Base-by-base conservation (phyloP, 2,888 invertebrate species). In the Xiphydria camelus region DNA sequence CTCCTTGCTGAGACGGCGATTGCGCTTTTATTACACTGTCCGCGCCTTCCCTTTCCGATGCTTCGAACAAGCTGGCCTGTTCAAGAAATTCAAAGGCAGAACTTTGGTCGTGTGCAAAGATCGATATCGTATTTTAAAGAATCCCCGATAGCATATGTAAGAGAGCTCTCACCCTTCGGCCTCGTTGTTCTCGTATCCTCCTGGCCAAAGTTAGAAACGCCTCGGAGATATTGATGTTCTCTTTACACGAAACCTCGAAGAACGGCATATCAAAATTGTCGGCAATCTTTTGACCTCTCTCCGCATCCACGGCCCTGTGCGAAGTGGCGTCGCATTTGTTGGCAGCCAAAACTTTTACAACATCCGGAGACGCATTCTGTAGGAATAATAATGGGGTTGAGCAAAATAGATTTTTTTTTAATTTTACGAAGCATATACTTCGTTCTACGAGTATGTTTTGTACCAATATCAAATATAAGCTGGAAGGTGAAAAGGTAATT, bases 191-290 rank as follows among this genome's bases (percentile, higher is more conserved):
- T 47, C 90, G 81, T 76, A 91, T 91, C 79, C 86, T 86, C 71
- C 90, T 82, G 51, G 91, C 90, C 69, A 91, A 77, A 34, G 88
- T 86, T 54, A 91, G 76, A 74, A 91, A 91, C 38, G 89, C 86
- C 68, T 89, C 87, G 71, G 91, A 90, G 64, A 91, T 90, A 63
- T 91, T 91, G 48, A 91, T 84, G 70, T 91, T 87, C 60, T 86
- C 87, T 76, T 91, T 91, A 77, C 91, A 91, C 7, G 91, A 91
- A 9, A 91, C 90, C 77, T 91, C 91, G 70, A 89, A 90, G 73
- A 91, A 91, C 21, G 91, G 90, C 84, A 91, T 88, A 61, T 91
- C 90, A 65, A 91, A 91, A 70, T 88, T 88, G 66, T 91, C 90
- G 0, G 91, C 91, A 76, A 91, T 87, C 88, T 90, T 90, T 78